Evolutionary conservation across 1,140 invertebrate species (phyloP), one percentile per base, ranked within the genome.

Genomic region (Bombyx mandarina): DNA sequence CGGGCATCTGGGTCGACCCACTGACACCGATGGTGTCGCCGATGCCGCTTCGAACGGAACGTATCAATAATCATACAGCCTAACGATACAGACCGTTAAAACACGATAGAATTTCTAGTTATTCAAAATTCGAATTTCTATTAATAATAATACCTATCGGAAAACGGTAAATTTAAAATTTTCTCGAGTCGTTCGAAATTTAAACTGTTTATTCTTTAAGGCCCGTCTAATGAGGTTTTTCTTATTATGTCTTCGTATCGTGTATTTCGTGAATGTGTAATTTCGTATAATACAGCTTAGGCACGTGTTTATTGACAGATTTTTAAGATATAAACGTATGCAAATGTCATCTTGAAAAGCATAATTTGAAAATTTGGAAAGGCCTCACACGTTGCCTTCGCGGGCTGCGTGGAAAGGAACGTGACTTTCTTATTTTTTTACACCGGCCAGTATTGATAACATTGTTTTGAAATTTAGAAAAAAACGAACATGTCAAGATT

Each of bases 361-460:
- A 77, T 77, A 76, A 77, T 75, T 71, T 77, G 52, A 69, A 51
- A 68, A 73, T 72, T 77, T 77, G 77, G 76, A 77, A 78, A 76
- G 66, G 71, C 73, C 71, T 75, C 75, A 77, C 77, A 80, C 73
- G 76, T 81, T 76, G 77, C 61, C 18, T 22, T 12, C 57, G 43
- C 58, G 52, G 43, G 45, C 42, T 60, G 73, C 76, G 74, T 86
- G 83, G 56, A 57, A 26, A 42, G 52, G 45, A 82, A 86, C 80
- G 83, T 85, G 83, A 84, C 58, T 44, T 53, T 43, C 9, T 55
- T 60, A 55, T 62, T 75, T 66, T 71, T 65, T 68, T 60, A 60
- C 60, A 60, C 67, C 60, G 65, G 62, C 52, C 61, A 60, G 58
- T 68, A 57, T 54, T 59, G 58, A 26, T 8, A 42, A 57, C 61